Evolutionary conservation across 2,888 invertebrate species (phyloP).

Genomic region (Microctonus aethiopoides): DNA sequence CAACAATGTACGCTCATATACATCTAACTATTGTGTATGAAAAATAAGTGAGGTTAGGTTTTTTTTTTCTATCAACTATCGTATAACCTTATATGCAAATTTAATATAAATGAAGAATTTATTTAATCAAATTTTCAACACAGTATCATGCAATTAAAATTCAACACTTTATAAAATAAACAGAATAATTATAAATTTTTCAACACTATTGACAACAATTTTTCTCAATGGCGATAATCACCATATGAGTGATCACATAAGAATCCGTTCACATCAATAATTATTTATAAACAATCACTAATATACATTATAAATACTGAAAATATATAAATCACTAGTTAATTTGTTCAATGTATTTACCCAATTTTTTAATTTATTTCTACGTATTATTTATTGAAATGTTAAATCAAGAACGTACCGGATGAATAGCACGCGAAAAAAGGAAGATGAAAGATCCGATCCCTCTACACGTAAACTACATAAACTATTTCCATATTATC

Average conservation of each 20-base stretch:
- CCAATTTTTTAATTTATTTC: neutral
- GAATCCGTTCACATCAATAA: slow-evolving; percentile 1
- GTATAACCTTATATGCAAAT: neutral
- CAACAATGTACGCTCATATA: neutral
- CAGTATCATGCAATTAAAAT: neutral
- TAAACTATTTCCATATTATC: neutral
- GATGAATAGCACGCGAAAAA: neutral
- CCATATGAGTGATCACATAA: slow-evolving; percentile 7
- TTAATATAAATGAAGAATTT: neutral
- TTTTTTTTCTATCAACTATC: too few relatives aligned
- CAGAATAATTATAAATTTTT: neutral
- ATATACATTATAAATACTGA: neutral
- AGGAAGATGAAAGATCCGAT: neutral
- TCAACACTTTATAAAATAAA: neutral
- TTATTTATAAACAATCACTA: neutral
- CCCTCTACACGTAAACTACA: neutral
- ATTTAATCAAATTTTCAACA: neutral
- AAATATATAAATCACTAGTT: neutral
- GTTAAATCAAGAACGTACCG: neutral
- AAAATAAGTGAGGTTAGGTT: neutral
- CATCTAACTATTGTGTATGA: neutral
- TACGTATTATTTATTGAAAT: neutral
- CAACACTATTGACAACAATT: neutral
- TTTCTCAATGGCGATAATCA: neutral
- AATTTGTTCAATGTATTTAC: neutral